A percentile compares a stretch with the other conserved stretches of the same genome.
These are phyloP conservation scores for Archocentrus centrarchus DNA, from an alignment of 2,113 vertebrate genomes.

Conservation along the genomic window DNA sequence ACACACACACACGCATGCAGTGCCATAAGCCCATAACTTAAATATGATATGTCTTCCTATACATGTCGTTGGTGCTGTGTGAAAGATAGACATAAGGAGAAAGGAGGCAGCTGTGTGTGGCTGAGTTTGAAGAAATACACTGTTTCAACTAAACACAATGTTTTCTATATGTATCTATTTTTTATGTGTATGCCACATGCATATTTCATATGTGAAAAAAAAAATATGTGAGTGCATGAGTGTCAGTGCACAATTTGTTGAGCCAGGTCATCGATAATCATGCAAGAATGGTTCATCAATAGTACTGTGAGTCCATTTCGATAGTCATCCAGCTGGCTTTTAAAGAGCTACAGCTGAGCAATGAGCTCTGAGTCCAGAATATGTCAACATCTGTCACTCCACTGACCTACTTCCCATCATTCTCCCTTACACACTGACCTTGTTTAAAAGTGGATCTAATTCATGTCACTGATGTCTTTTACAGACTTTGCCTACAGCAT, in stretches of 20 bases:
- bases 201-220: background rate
- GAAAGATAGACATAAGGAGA: conserved; percentile 38
- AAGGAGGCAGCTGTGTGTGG: conserved; percentile 4
- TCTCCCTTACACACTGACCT: conserved; percentile 53
- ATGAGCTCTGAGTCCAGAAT: conserved; percentile 56
- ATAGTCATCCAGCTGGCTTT: conserved; percentile 57
- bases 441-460: conserved; percentile 62
- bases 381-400: conserved; percentile 70
- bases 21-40: conserved; percentile 40
- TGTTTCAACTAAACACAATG: conserved; percentile 4
- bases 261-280: background rate
- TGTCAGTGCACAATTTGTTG: conserved; percentile 8
- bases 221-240: background rate
- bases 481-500: conserved; percentile 19
- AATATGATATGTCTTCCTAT: conserved; percentile 44
- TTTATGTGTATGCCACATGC: background rate
- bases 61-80: conserved; percentile 36
- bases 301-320: conserved; percentile 23
- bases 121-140: background rate
- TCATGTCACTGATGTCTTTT: conserved; percentile 42
- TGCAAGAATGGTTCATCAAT: conserved; percentile 14
- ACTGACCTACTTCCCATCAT: conserved; percentile 71
- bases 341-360: conserved; percentile 66
- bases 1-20: background rate
- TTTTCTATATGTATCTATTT: background rate